Base-by-base conservation (phyloP, 1,140 invertebrate genomes). In the Aphelenchoides fujianensis region DNA sequence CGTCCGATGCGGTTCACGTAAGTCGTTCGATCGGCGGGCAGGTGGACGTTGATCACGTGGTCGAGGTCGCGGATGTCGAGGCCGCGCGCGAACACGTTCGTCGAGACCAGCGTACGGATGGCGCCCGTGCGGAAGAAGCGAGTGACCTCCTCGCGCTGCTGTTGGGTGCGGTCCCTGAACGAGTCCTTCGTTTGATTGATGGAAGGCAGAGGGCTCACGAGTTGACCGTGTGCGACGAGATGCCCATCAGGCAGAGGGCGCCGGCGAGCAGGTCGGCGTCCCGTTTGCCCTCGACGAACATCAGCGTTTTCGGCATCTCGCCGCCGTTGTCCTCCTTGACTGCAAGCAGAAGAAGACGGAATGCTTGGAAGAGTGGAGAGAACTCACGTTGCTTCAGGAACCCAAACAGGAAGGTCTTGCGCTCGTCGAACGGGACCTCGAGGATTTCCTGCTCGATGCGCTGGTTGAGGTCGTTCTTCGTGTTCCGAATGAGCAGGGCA, bases 1-100 rank as follows among this genome's bases (percentile, higher is more conserved):
- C 93, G 87, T 0, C 92, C 92, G 55, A 95, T 90, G 54, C 91
- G 87, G 86, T 97, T 94, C n/a, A 97, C 92, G 86, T 96, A 95
- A 2, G 94, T 92, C 82, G 94, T 92, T 80, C 95, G 92, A 79
- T 94, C 91, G 9, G 89, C 87, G 0, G 93, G 93, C 79, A 95
- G 94, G 85, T 95, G 93, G 79, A 90, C 92, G 84, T 95, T 96
- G 12, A 97, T 86, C 1, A 97, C 92, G n/a, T n/a, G n/a, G n/a
- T n/a, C n/a, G n/a, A n/a, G n/a, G n/a, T n/a, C n/a, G n/a, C n/a
- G n/a, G n/a, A n/a, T n/a, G n/a, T n/a, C n/a, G n/a, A n/a, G n/a
- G n/a, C n/a, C n/a, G n/a, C n/a, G n/a, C n/a, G n/a, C n/a, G n/a
- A n/a, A n/a, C n/a, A n/a, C n/a, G n/a, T n/a, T n/a, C n/a, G n/a